A percentile compares a stretch with the other conserved stretches of the same genome.
These are phyloP conservation scores for Nomada lathburiana DNA, from an alignment of 2,888 invertebrate genomes.

Conservation along the genomic window DNA sequence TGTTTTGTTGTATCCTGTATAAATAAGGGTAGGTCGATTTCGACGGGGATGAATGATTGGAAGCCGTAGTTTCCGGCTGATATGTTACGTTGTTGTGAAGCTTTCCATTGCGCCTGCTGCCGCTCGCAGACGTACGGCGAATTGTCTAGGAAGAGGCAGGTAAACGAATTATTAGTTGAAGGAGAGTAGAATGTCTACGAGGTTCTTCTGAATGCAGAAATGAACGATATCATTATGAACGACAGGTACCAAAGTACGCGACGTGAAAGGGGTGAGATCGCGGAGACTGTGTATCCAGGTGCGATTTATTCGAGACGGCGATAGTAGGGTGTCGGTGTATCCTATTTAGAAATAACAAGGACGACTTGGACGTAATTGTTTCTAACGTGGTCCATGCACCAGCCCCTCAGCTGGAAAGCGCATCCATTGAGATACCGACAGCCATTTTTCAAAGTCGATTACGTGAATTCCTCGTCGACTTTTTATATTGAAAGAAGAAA, in stretches of 20 bases:
- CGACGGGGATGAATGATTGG: constrained; percentile 21
- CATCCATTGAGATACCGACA: constrained; percentile 20
- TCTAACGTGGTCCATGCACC: constrained; percentile 24
- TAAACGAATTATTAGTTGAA: no score
- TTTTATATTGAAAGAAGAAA: no score
- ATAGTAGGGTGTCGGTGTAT: neutral
- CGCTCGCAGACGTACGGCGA: no score
- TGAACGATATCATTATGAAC: neutral
- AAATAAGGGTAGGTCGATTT: neutral
- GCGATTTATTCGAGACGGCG: neutral
- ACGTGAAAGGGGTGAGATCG: neutral
- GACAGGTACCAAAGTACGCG: neutral
- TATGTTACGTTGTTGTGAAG: neutral
- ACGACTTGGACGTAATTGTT: constrained; percentile 4
- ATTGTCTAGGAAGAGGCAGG: no score
- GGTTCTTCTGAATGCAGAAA: no score
- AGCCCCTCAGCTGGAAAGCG: constrained; percentile 35
- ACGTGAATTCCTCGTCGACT: neutral
- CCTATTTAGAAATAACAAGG: constrained; percentile 9
- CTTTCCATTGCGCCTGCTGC: constrained; percentile 12
- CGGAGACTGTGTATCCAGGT: no score
- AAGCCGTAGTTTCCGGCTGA: neutral
- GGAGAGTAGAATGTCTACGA: no score
- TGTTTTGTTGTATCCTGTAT: constrained; percentile 18
- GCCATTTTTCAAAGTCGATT: neutral